Conservation (phyloP, 2,113 vertebrate genomes). For the Pelusios castaneus region DNA sequence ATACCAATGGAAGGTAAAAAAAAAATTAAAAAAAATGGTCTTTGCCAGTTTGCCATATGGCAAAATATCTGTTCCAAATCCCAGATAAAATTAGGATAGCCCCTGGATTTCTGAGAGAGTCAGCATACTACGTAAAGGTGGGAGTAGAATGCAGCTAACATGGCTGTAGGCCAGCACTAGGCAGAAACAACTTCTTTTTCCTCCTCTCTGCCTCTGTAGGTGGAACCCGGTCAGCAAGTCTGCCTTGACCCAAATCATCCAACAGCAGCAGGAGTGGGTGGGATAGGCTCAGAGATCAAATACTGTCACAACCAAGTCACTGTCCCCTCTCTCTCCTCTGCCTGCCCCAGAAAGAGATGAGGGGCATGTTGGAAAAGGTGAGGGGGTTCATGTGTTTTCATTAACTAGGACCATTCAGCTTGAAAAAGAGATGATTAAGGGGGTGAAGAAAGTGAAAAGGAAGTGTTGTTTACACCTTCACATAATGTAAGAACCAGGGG, state of each 20-base stretch:
- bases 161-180: background rate
- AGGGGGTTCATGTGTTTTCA: background rate
- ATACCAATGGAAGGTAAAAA: background rate
- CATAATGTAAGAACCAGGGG: background rate
- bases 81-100: background rate
- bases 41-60: no score
- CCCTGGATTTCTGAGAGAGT: background rate
- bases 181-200: background rate
- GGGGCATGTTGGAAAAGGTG: background rate
- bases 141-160: background rate
- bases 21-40: background rate
- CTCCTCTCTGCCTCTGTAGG: background rate
- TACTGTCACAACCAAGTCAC: background rate
- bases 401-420: background rate
- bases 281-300: background rate
- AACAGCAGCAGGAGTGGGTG: background rate
- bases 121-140: background rate
- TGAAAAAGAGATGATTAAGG: background rate
- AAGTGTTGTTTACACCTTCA: background rate
- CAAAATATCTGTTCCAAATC: background rate
- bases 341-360: background rate
- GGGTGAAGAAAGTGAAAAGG: background rate
- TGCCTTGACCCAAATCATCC: background rate
- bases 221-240: background rate
- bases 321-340: background rate